phyloP scores from a whole-genome alignment of 2,797 vertebrate species.

The Mormyrus hasselquistii region DNA sequence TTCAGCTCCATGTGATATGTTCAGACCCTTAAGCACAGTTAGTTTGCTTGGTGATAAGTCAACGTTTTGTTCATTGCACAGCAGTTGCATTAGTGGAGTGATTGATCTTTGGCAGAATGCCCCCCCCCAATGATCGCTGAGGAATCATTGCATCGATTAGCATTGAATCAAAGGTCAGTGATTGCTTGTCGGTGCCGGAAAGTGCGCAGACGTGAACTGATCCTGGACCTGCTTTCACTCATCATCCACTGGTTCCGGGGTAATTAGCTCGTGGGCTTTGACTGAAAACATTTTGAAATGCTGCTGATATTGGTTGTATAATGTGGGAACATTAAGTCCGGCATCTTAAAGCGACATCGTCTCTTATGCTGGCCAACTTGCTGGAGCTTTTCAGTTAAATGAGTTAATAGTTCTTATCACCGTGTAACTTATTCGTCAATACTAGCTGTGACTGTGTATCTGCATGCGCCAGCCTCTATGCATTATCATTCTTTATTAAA shows the following conservation, averaged over 20 bases:
- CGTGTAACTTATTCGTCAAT: not conserved
- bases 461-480: not conserved
- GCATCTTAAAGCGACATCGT: slow-evolving; percentile 22
- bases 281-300: not conserved
- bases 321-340: slow-evolving; percentile 5
- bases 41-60: not conserved
- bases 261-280: not conserved
- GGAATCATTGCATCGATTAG: not conserved
- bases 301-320: not conserved
- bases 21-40: not conserved
- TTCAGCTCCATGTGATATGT: not conserved
- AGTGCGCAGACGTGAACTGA: not conserved
- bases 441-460: not conserved
- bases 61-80: not conserved
- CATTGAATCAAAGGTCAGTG: not conserved
- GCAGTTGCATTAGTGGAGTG: not conserved
- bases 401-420: too few relatives aligned
- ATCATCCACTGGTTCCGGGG: not conserved
- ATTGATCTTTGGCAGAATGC: not conserved
- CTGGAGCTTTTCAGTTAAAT: not conserved
- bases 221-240: not conserved
- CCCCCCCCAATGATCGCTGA: not conserved
- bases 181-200: too few relatives aligned
- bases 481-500: not conserved
- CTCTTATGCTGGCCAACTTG: not conserved